Evolutionary conservation across 2,113 vertebrate genomes (phyloP).

Genomic region (Neodon shergylaensis): DNA sequence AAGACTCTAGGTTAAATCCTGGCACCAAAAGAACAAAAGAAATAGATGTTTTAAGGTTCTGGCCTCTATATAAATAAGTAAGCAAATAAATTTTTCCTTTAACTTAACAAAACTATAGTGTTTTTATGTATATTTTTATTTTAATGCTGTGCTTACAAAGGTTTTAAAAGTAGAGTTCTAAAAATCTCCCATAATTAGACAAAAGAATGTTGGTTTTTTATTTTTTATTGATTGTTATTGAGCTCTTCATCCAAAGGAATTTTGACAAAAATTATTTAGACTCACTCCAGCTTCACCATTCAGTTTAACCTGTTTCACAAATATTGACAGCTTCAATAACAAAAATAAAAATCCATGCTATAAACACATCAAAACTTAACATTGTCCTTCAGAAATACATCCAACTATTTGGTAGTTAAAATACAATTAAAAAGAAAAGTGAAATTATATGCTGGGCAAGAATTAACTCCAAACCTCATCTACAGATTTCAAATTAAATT

Average conservation of each 20-base stretch:
- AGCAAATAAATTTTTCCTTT: background rate
- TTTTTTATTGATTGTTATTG: too few species aligned
- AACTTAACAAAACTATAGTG: background rate
- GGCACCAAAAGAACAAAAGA: background rate
- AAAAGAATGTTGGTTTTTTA: background rate
- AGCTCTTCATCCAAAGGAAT: background rate
- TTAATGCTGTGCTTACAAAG: background rate
- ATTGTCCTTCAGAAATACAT: background rate
- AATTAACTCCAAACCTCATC: conserved; percentile 40
- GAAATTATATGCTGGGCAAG: conserved; percentile 25
- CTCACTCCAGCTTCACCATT: conserved; percentile 10
- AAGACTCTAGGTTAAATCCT: background rate
- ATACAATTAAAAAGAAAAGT: background rate
- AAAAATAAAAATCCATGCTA: background rate
- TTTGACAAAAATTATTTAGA: conserved; percentile 2
- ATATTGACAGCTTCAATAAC: conserved; percentile 20
- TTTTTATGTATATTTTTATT: conserved; percentile 27
- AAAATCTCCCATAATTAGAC: background rate
- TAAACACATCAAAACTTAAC: background rate
- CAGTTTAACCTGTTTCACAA: conserved; percentile 43
- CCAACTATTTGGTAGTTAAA: background rate
- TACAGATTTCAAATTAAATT: conserved; percentile 46
- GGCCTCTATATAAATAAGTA: conserved; percentile 2
- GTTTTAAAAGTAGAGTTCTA: conserved; percentile 22
- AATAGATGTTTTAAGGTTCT: background rate